phyloP scores from a whole-genome alignment of 1,140 invertebrate genomes.

The Rhopalosiphum maidis region DNA sequence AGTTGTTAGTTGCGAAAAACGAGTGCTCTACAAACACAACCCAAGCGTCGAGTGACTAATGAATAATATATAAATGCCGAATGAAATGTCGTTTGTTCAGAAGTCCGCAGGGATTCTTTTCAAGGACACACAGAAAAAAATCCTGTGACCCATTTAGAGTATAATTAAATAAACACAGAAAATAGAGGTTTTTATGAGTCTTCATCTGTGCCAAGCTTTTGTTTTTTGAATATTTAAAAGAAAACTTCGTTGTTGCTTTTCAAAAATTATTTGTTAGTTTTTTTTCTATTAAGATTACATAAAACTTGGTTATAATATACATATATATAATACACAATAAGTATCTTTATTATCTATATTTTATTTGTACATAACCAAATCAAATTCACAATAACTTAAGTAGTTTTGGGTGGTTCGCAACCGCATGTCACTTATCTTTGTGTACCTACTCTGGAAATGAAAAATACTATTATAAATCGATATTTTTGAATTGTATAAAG shows the following conservation, averaged over 20 bases:
- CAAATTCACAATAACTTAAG: not conserved
- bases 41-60: constrained; percentile 27
- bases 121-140: not conserved
- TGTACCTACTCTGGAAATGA: not conserved
- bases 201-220: not conserved
- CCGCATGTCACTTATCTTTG: not conserved
- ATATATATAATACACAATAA: not conserved
- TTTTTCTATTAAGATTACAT: not conserved
- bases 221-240: constrained; percentile 21
- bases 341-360: not conserved
- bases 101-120: constrained; percentile 12
- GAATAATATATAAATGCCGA: constrained; percentile 24
- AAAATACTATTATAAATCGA: not conserved
- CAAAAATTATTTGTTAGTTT: not conserved
- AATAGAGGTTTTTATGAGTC: not conserved
- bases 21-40: constrained; percentile 21
- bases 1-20: constrained; percentile 43
- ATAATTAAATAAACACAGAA: constrained; percentile 43
- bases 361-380: not conserved
- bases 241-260: not conserved
- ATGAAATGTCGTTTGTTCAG: not conserved
- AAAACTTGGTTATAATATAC: not conserved
- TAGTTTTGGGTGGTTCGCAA: not conserved
- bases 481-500: not conserved
- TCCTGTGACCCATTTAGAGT: not conserved